Percentiles rank a stretch among this genome's conserved stretches.
Conservation (phyloP, 2,113 vertebrate species). For the Silurus asotus region DNA sequence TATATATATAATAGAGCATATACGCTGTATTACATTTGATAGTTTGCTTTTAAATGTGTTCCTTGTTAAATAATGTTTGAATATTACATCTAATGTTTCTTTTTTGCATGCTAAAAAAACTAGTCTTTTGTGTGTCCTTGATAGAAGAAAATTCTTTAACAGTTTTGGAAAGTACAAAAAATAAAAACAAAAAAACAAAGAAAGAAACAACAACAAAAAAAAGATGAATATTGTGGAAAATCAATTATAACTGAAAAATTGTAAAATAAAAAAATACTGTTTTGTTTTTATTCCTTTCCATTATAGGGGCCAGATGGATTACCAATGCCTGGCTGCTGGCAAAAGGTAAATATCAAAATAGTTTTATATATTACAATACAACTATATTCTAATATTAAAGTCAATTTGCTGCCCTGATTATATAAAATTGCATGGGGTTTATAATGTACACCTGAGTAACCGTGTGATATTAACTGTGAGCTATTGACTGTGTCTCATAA, state of each 20-base stretch:
- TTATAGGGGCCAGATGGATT: conserved; percentile 94
- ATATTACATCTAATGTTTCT: not conserved
- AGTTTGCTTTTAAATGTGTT: conserved; percentile 8
- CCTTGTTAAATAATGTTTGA: not conserved
- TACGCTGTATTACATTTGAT: not conserved
- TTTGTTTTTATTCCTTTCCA: conserved; percentile 1
- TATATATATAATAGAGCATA: not conserved
- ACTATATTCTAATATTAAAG: not conserved
- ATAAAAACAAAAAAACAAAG: no score
- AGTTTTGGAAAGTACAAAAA: not conserved
- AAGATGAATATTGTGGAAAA: not conserved
- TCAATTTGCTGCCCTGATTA: not conserved
- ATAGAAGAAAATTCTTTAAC: not conserved
- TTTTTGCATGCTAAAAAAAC: conserved; percentile 33
- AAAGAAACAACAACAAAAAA: no score
- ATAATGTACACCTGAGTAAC: conserved; percentile 2
- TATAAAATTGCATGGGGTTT: conserved; percentile 40
- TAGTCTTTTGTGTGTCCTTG: not conserved
- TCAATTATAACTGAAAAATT: not conserved
- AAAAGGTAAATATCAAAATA: conserved; percentile 82
- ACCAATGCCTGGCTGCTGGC: conserved; percentile 99
- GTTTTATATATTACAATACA: not conserved
- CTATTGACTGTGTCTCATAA: conserved; percentile 31
- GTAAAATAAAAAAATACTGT: not conserved
- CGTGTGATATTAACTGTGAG: conserved; percentile 32